A percentile compares a stretch with the other conserved stretches of the same genome.
These are phyloP conservation scores for Deilephila porcellus DNA, from an alignment of 2,888 invertebrate species.

Conservation along the genomic window DNA sequence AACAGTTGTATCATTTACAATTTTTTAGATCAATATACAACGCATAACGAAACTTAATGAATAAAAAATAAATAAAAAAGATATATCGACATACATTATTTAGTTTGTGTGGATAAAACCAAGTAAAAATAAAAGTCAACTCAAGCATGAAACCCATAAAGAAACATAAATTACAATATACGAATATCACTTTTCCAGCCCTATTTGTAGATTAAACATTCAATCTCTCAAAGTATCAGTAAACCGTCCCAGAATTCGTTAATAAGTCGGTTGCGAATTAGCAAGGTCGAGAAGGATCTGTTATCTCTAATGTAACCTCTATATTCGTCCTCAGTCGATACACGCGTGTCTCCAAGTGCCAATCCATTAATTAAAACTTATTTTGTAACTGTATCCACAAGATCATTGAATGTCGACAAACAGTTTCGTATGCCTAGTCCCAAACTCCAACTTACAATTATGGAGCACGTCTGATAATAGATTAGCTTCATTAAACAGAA, in stretches of 20 bases:
- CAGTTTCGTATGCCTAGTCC: constrained; percentile 62
- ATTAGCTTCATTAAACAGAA: constrained; percentile 61
- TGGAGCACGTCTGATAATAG: constrained; percentile 65
- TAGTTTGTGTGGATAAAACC: no score
- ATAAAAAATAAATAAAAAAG: no score
- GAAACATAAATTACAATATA: no score
- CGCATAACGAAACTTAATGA: no score
- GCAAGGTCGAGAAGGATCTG: constrained; percentile 51
- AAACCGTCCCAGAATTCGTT: constrained; percentile 7
- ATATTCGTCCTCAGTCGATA: constrained; percentile 50
- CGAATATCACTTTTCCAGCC: background rate
- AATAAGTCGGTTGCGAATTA: constrained; percentile 16
- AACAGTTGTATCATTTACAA: no score
- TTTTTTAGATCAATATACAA: no score
- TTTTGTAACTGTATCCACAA: constrained; percentile 70
- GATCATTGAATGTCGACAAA: constrained; percentile 66
- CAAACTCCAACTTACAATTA: constrained; percentile 65
- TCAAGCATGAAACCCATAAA: no score
- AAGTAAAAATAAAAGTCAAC: background rate
- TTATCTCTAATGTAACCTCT: constrained; percentile 50
- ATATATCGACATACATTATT: no score
- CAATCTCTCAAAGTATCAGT: constrained; percentile 23
- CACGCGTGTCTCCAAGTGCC: constrained; percentile 78
- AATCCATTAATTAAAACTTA: constrained; percentile 85
- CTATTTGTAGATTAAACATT: background rate